phyloP scores from a whole-genome alignment of 2,888 invertebrate genomes.

The Phania funesta region DNA sequence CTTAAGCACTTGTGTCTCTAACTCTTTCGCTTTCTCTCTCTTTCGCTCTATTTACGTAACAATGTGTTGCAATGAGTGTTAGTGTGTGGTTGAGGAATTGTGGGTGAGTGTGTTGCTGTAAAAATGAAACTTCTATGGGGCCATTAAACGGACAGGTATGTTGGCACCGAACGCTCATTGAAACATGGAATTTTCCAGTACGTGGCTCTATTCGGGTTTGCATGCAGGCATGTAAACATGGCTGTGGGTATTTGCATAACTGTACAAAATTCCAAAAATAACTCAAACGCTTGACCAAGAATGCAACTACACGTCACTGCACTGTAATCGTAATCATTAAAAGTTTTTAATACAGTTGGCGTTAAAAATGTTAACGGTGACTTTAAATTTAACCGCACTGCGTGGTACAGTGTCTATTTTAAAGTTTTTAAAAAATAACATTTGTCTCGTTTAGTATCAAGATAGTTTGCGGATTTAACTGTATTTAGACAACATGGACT shows the following conservation, averaged over 20 bases:
- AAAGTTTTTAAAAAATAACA: too few species aligned
- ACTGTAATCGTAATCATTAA: conserved; percentile 10
- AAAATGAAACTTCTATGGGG: conserved; percentile 29
- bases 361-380: too few species aligned
- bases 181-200: conserved; percentile 47
- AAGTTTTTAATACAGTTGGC: too few species aligned
- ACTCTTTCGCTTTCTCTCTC: neutral
- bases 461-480: too few species aligned
- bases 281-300: conserved; percentile 64
- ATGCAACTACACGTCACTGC: conserved; percentile 40
- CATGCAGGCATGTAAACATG: neutral
- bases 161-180: conserved; percentile 50
- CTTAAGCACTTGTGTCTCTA: neutral
- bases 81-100: neutral
- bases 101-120: conserved; percentile 1
- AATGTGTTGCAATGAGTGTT: neutral
- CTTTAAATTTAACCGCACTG: too few species aligned
- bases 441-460: too few species aligned
- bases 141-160: conserved; percentile 62
- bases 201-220: conserved; percentile 22
- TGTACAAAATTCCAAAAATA: conserved; percentile 60
- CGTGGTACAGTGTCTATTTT: too few species aligned
- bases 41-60: neutral
- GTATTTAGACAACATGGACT: too few species aligned
- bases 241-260: conserved; percentile 7